Evolutionary conservation across 1,140 invertebrate species (phyloP).

Genomic region (Protaetia brevitarsis): DNA sequence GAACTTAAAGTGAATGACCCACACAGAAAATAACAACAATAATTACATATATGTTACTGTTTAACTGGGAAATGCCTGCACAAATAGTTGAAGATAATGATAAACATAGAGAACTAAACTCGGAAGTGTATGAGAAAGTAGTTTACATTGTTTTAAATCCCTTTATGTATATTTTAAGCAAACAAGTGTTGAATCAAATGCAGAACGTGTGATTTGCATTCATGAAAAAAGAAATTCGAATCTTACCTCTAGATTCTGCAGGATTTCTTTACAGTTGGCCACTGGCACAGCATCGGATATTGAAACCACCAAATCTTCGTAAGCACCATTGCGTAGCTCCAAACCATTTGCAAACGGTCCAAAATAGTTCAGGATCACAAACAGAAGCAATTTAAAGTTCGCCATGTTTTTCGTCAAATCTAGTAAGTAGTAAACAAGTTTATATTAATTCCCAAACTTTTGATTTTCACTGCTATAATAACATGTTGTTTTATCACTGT

Average conservation of each 20-base stretch:
- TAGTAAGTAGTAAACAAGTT: neutral
- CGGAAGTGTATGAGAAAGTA: too few relatives aligned
- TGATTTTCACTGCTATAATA: neutral
- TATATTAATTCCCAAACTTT: neutral
- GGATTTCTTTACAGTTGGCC: conserved; percentile 43
- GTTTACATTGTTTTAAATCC: too few relatives aligned
- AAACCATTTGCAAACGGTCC: conserved; percentile 24
- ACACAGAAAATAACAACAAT: too few relatives aligned
- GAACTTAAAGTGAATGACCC: too few relatives aligned
- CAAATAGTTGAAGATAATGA: too few relatives aligned
- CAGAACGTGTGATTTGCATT: too few relatives aligned
- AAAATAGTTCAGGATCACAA: conserved; percentile 7
- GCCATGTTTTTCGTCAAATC: neutral
- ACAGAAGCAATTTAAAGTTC: neutral
- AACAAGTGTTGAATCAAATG: too few relatives aligned
- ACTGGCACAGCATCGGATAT: conserved; percentile 46
- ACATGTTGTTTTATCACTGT: neutral
- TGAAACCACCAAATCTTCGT: conserved; percentile 46
- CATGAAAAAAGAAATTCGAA: too few relatives aligned
- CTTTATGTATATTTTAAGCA: too few relatives aligned
- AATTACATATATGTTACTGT: too few relatives aligned
- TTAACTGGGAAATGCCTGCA: too few relatives aligned
- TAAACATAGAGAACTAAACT: too few relatives aligned
- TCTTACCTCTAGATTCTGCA: conserved; percentile 48
- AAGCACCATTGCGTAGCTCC: conserved; percentile 45